These are phyloP conservation scores for Caenorhabditis angaria DNA, from an alignment of 2,888 invertebrate genomes.

Conservation along the genomic window DNA sequence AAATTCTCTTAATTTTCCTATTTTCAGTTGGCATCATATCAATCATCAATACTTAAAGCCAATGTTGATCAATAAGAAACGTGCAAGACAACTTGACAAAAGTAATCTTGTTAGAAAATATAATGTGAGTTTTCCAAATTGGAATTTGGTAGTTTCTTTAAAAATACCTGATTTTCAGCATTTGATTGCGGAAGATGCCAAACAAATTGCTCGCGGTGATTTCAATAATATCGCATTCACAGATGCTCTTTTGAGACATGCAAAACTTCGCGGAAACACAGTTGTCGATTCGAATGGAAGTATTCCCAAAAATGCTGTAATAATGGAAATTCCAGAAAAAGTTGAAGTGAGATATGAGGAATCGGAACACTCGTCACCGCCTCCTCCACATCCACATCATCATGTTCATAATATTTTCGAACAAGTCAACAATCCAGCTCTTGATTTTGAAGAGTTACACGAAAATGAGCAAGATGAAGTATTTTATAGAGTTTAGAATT, in stretches of 20 bases:
- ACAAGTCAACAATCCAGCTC: neutral
- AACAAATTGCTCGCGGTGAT: conserved; percentile 44
- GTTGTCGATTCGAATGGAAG: neutral
- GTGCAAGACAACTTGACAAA: conserved; percentile 58
- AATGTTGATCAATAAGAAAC: conserved; percentile 58
- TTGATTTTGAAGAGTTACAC: neutral
- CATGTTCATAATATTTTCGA: neutral
- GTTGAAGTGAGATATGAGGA: too few species aligned
- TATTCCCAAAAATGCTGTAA: neutral
- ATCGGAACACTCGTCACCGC: neutral
- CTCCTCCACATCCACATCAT: neutral
- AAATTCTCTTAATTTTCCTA: conserved; percentile 1
- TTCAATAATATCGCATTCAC: conserved; percentile 27
- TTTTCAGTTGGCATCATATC: conserved; percentile 46
- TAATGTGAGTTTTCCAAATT: conserved; percentile 21
- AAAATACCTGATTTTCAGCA: conserved; percentile 15
- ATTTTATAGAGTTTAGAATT: neutral
- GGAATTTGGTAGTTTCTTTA: neutral
- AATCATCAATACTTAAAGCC: conserved; percentile 57
- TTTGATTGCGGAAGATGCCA: conserved; percentile 40
- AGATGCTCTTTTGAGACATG: neutral
- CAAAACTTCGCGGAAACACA: neutral
- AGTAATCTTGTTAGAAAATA: conserved; percentile 63
- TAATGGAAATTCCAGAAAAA: neutral
- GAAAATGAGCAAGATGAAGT: neutral